Percentiles rank a stretch among this genome's conserved stretches.
phyloP scores from a whole-genome alignment of 2,888 invertebrate genomes.

The Drosophila infuscata region DNA sequence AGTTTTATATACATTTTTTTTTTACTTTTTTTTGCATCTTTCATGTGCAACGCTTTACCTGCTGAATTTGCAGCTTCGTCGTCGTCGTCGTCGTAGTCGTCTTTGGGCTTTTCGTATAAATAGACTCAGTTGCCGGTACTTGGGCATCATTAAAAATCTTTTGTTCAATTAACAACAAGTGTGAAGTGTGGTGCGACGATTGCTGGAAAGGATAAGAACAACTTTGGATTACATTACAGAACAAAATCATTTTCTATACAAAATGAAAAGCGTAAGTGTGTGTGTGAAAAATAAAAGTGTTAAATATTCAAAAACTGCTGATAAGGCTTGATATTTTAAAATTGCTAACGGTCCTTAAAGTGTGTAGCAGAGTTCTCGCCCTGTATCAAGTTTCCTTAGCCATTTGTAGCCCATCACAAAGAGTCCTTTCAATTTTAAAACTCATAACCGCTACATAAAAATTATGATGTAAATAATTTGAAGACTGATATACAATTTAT shows the following conservation, averaged over 20 bases:
- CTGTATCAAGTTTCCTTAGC: neutral
- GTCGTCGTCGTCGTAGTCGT: conserved; percentile 30
- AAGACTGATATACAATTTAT: neutral
- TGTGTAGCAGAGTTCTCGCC: neutral
- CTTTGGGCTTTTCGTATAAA: conserved; percentile 81
- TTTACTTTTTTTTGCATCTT: conserved; percentile 64
- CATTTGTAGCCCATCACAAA: neutral
- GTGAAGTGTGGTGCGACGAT: conserved; percentile 52
- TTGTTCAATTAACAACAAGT: conserved; percentile 83
- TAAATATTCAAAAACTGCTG: neutral
- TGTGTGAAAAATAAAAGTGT: conserved; percentile 12
- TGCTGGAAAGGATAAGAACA: conserved; percentile 59
- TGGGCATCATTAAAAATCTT: conserved; percentile 84
- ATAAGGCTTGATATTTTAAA: neutral
- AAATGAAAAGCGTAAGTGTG: conserved; percentile 82
- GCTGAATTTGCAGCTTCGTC: conserved; percentile 63
- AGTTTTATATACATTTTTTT: conserved; percentile 54
- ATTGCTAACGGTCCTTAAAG: conserved; percentile 1
- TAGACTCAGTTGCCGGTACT: conserved; percentile 84
- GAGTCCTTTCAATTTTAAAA: neutral
- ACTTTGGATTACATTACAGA: conserved; percentile 57
- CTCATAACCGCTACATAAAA: neutral
- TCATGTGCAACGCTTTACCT: conserved; percentile 70
- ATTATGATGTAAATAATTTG: neutral
- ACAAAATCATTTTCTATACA: conserved; percentile 38